Evolutionary conservation across 2,797 vertebrate genomes (phyloP).

Genomic region (Notolabrus celidotus): DNA sequence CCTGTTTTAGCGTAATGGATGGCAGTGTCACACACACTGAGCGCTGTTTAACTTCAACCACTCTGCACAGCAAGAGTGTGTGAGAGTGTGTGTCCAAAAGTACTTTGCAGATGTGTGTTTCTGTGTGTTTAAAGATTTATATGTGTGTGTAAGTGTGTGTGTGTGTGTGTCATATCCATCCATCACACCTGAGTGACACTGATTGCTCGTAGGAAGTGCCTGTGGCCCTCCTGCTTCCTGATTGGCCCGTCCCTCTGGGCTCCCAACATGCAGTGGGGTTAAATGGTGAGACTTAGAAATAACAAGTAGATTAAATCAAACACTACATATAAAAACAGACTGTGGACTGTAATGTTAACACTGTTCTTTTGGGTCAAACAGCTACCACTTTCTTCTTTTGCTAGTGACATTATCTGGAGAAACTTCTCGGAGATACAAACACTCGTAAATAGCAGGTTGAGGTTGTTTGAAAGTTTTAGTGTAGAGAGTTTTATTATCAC

Average conservation of each 20-base stretch:
- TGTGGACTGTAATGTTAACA: too few relatives aligned
- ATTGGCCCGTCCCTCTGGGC: constrained; percentile 54
- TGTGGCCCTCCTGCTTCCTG: constrained; percentile 49
- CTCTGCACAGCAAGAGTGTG: constrained; percentile 7
- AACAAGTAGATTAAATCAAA: constrained; percentile 25
- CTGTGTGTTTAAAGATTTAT: too few relatives aligned
- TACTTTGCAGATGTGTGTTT: neutral
- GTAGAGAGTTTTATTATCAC: too few relatives aligned
- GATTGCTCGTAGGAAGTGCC: constrained; percentile 67
- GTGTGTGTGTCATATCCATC: constrained; percentile 56
- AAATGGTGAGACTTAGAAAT: constrained; percentile 16
- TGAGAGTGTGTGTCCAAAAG: constrained; percentile 21
- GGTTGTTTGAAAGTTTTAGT: too few relatives aligned
- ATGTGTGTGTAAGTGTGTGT: constrained; percentile 7
- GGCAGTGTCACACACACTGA: constrained; percentile 41
- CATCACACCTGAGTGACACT: constrained; percentile 68
- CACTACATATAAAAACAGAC: neutral
- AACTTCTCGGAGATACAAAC: too few relatives aligned
- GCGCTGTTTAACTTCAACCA: constrained; percentile 56
- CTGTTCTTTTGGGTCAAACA: too few relatives aligned
- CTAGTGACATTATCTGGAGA: too few relatives aligned
- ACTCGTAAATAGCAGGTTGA: too few relatives aligned
- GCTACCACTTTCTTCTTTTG: too few relatives aligned
- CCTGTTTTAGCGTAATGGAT: constrained; percentile 54
- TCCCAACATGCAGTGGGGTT: constrained; percentile 37